Evolutionary conservation across 1,140 invertebrate genomes (phyloP).

Genomic region (Caenorhabditis remanei): DNA sequence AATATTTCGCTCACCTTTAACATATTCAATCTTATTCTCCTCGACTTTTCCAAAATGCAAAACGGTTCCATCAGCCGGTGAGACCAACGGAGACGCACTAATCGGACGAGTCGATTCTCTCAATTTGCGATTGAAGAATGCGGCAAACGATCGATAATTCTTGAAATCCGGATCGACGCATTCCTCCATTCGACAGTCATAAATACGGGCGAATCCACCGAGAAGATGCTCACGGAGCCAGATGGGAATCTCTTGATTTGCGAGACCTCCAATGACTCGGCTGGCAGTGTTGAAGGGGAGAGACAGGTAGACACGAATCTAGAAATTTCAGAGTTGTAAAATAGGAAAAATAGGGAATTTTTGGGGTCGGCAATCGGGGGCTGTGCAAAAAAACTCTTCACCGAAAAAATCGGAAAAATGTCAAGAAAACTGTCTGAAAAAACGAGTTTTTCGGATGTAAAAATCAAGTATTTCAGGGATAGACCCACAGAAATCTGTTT

Average conservation of each 20-base stretch:
- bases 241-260: constrained; percentile 86
- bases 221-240: constrained; percentile 86
- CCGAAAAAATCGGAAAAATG: too few relatives aligned
- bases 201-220: constrained; percentile 83
- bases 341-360: too few relatives aligned
- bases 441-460: too few relatives aligned
- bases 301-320: constrained; percentile 81
- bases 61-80: constrained; percentile 92
- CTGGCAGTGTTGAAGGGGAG: constrained; percentile 89
- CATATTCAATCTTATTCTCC: constrained; percentile 89
- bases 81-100: constrained; percentile 85
- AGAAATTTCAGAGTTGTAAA: too few relatives aligned
- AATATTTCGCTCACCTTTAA: constrained; percentile 85
- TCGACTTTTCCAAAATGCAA: constrained; percentile 90
- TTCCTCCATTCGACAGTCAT: constrained; percentile 90
- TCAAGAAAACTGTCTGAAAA: too few relatives aligned
- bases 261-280: constrained; percentile 89
- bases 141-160: constrained; percentile 87
- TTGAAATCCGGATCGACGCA: constrained; percentile 86
- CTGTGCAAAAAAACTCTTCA: too few relatives aligned
- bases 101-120: constrained; percentile 86
- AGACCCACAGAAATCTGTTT: too few relatives aligned
- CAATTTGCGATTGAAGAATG: constrained; percentile 90
- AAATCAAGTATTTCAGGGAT: too few relatives aligned
- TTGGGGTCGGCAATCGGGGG: too few relatives aligned